A percentile compares a stretch with the other conserved stretches of the same genome.
phyloP scores from a whole-genome alignment of 2,888 invertebrate species.

The Pyrgus malvae region DNA sequence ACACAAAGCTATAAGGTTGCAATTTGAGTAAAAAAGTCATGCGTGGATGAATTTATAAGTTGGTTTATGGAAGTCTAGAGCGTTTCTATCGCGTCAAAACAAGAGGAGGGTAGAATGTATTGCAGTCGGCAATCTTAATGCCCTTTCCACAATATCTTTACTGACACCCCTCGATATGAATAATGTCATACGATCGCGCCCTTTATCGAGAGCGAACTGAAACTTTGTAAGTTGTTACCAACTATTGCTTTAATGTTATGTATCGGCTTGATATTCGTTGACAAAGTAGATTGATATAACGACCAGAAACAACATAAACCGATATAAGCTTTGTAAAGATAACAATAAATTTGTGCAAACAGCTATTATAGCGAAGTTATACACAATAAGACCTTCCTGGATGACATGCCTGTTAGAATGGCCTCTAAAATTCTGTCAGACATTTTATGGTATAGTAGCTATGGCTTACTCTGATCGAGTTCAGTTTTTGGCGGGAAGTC shows the following conservation, averaged over 20 bases:
- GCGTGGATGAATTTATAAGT: slow-evolving; percentile 35
- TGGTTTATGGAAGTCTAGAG: slow-evolving; percentile 64
- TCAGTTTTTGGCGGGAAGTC: too few species aligned
- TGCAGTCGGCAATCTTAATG: slow-evolving; percentile 80
- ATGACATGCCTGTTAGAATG: too few species aligned
- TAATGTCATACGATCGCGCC: slow-evolving; percentile 76
- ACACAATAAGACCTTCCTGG: too few species aligned
- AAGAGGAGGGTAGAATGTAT: slow-evolving; percentile 76
- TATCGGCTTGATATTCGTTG: not conserved
- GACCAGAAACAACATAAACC: too few species aligned
- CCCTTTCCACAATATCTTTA: slow-evolving; percentile 80
- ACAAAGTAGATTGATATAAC: not conserved
- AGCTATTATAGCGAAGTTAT: too few species aligned
- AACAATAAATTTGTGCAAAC: not conserved
- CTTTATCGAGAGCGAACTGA: slow-evolving; percentile 45
- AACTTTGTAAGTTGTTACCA: slow-evolving; percentile 24
- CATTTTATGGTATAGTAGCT: too few species aligned
- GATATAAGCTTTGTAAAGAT: not conserved
- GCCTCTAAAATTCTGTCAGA: too few species aligned
- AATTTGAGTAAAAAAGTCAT: slow-evolving; percentile 22
- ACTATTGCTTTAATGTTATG: slow-evolving; percentile 14
- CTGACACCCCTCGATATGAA: slow-evolving; percentile 78
- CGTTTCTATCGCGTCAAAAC: slow-evolving; percentile 78
- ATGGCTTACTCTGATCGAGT: too few species aligned
- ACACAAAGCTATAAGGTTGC: slow-evolving; percentile 30